These are phyloP conservation scores for Epinephelus lanceolatus DNA, from an alignment of 2,113 vertebrate genomes.

Conservation along the genomic window DNA sequence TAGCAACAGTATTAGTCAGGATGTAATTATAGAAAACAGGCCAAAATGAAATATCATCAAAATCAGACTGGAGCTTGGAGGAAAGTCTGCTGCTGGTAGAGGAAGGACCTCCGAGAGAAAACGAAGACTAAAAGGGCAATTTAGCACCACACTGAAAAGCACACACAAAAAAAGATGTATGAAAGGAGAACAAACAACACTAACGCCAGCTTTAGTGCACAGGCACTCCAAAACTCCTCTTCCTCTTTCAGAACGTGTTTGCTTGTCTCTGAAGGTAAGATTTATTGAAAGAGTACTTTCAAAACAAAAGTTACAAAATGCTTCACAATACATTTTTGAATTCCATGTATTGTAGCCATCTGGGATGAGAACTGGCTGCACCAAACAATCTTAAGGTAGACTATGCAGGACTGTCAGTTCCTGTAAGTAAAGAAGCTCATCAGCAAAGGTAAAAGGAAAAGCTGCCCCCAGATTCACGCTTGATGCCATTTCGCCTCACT, in stretches of 20 bases:
- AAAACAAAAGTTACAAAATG: neutral
- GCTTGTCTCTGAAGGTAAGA: neutral
- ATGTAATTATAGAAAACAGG: neutral
- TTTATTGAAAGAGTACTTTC: neutral
- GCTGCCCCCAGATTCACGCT: too few species aligned
- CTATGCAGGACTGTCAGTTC: too few species aligned
- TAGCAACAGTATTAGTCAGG: neutral
- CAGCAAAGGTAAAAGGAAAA: too few species aligned
- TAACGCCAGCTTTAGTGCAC: neutral
- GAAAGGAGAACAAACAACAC: constrained; percentile 9
- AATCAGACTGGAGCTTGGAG: neutral
- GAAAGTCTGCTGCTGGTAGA: neutral
- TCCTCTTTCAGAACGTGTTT: neutral
- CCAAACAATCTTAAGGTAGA: too few species aligned
- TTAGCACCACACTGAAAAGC: neutral
- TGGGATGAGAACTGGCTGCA: too few species aligned
- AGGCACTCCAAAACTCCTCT: neutral
- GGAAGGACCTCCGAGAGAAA: neutral
- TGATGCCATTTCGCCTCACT: too few species aligned
- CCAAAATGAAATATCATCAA: neutral
- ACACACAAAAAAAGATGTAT: neutral
- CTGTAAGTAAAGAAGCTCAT: too few species aligned
- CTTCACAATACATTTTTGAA: neutral
- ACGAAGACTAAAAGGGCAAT: neutral
- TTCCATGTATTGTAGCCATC: too few species aligned